Base-by-base conservation (phyloP, 2,113 vertebrate genomes). In the Pelusios castaneus region DNA sequence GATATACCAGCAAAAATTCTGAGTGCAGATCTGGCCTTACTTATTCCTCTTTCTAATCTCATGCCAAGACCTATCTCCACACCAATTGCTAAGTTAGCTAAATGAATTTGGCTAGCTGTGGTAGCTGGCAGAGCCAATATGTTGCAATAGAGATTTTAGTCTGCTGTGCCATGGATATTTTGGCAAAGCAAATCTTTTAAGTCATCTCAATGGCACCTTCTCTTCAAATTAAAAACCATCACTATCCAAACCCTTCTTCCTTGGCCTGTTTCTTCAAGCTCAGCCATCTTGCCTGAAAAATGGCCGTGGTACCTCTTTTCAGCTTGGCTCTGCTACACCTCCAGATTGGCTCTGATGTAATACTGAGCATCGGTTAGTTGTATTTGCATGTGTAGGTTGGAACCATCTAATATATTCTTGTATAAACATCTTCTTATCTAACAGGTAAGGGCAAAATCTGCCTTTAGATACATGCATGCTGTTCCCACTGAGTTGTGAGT, bases 151-250 rank as follows among this genome's bases (percentile, higher is more conserved):
- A 84, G 16, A 49, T 19, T 3, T 0, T 0, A 25, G 22, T 56
- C 85, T 3, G 0, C 27, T 77, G 58, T 8, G 8, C 41, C 2
- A 0, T 21, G 78, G 51, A 70, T 93, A 7, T 27, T 1, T 0
- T 13, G 38, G 63, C 52, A 73, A 56, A 31, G 45, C 21, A 88
- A 34, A 38, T 10, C 31, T 78, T 43, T 34, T 55, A 34, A 87
- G 22, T 77, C 27, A 47, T 89, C 2, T 0, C 29, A 73, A 19
- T 85, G 58, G 25, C 34, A 67, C 38, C 34, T 38, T 38, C 63
- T 22, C 19, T 70, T 70, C n/a, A 70, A 70, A 70, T 70, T 38
- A 38, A 70, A 67, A 70, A 22, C 17, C 63, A 70, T 8, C 63
- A 19, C 10, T 12, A 12, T 38, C n/a, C n/a, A 34, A 67, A 67